A percentile compares a stretch with the other conserved stretches of the same genome.
Evolutionary conservation across 37 sponge, comb jelly and placozoan genomes (phyloP).

Genomic region (Tethya wilhelma): DNA sequence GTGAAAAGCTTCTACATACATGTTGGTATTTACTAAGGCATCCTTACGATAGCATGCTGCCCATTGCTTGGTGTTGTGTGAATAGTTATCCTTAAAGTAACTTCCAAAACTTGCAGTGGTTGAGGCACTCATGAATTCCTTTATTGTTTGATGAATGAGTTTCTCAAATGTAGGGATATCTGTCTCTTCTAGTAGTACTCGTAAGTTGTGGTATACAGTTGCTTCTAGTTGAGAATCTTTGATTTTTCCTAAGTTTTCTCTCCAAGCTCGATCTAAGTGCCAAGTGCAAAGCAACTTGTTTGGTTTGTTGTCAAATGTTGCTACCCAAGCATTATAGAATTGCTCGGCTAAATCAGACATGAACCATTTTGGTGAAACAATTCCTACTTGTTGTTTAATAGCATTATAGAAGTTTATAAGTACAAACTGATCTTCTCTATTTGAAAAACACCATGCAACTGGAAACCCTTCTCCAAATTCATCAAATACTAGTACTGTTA

Average conservation of each 20-base stretch:
- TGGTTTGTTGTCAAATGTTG: constrained; percentile 32
- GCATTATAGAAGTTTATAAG: constrained; percentile 38
- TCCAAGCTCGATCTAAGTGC: constrained; percentile 69
- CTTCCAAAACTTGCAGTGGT: constrained; percentile 2
- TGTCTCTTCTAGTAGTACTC: constrained; percentile 46
- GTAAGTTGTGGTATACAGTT: constrained; percentile 47
- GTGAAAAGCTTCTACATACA: constrained; percentile 69
- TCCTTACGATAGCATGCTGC: constrained; percentile 53
- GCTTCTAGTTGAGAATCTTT: neutral
- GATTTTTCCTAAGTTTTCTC: constrained; percentile 9
- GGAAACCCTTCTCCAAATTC: constrained; percentile 69
- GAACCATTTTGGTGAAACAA: constrained; percentile 21
- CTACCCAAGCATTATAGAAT: constrained; percentile 66
- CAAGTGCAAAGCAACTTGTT: constrained; percentile 48
- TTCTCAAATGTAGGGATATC: constrained; percentile 24
- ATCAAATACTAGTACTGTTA: constrained; percentile 61
- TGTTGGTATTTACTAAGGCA: constrained; percentile 58
- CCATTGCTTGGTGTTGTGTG: constrained; percentile 36
- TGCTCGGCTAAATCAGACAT: constrained; percentile 60
- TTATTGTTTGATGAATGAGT: neutral
- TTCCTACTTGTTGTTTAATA: constrained; percentile 18
- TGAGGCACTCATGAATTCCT: neutral
- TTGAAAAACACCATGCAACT: constrained; percentile 48
- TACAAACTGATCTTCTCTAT: constrained; percentile 27
- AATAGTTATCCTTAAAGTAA: constrained; percentile 48